Base-by-base conservation (phyloP, 2,888 invertebrate genomes). In the Spilosoma lubricipeda region DNA sequence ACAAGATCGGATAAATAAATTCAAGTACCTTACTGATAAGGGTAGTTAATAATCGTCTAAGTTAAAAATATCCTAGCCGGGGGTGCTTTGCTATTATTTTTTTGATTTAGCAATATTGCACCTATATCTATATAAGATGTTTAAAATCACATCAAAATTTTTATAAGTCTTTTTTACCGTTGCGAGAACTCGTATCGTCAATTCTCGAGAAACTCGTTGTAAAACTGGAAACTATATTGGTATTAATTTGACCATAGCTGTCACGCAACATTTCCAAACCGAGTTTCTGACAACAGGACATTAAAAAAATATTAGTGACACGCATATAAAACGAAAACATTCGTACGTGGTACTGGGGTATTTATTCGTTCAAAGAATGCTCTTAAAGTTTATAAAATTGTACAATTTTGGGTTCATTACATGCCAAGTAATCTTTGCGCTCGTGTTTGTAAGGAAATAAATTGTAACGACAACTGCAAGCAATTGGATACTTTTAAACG, bases 241-340 rank as follows among this genome's bases (percentile, higher is more conserved):
- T 48, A 52, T 68, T 52, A 68, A 48, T 68, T 52, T 48, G 52
- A n/a, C 52, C 68, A 33, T 23, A 77, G 84, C 73, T 59, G 75
- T 76, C 52, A 56, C 39, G 48, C 76, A 36, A 27, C 73, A 68
- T 69, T 73, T 72, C 59, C 48, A 68, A 48, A 70, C 52, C 59
- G n/a, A 64, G 33, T 59, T 67, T 36, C 8, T n/a, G n/a, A n/a
- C 39, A 39, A 39, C 39, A 39, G 39, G 39, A 39, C 39, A 39
- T 39, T 39, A 39, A 39, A 39, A 48, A 45, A 1, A 27, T 27
- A 27, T 27, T 59, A 13, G 13, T 59, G 15, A 27, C 27, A 59
- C 23, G n/a, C 52, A 56, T n/a, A 11, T 56, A 8, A n/a, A n/a
- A 23, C 23, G 23, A 56, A n/a, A n/a, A 56, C 8, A n/a, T 56